phyloP scores from a whole-genome alignment of 92 coral and sea anemone species.

The Palythoa grandiflora region DNA sequence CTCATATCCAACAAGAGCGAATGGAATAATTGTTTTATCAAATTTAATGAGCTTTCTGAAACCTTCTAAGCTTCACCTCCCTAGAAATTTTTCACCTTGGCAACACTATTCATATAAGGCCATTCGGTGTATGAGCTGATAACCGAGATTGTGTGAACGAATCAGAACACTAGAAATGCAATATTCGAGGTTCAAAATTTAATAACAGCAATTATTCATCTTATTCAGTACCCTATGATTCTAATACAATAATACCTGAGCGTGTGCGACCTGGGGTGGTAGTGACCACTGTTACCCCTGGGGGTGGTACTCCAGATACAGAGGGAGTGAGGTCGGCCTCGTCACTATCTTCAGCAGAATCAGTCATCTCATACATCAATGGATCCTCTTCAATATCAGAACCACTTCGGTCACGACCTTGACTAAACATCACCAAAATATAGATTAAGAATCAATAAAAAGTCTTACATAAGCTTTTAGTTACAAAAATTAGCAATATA shows the following conservation, averaged over 20 bases:
- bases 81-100: too few species aligned
- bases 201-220: not conserved
- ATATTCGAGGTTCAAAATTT: too few species aligned
- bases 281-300: constrained; percentile 1
- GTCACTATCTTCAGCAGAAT: constrained; percentile 94
- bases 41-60: too few species aligned
- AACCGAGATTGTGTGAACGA: too few species aligned
- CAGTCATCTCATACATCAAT: constrained; percentile 76
- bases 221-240: not conserved
- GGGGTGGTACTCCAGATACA: constrained; percentile 10
- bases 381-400: constrained; percentile 77
- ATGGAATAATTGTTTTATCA: too few species aligned
- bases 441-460: not conserved
- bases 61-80: too few species aligned
- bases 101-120: too few species aligned
- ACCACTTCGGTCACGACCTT: constrained; percentile 65
- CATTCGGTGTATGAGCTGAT: too few species aligned
- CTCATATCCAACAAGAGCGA: too few species aligned
- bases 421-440: constrained; percentile 25
- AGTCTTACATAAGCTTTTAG: too few species aligned
- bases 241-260: constrained; percentile 8
- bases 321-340: constrained; percentile 62
- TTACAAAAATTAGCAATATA: too few species aligned
- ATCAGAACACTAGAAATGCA: too few species aligned
- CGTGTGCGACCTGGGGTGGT: constrained; percentile 45